Evolutionary conservation across 2,113 vertebrate species (phyloP).

Genomic region (Clinocottus analis): DNA sequence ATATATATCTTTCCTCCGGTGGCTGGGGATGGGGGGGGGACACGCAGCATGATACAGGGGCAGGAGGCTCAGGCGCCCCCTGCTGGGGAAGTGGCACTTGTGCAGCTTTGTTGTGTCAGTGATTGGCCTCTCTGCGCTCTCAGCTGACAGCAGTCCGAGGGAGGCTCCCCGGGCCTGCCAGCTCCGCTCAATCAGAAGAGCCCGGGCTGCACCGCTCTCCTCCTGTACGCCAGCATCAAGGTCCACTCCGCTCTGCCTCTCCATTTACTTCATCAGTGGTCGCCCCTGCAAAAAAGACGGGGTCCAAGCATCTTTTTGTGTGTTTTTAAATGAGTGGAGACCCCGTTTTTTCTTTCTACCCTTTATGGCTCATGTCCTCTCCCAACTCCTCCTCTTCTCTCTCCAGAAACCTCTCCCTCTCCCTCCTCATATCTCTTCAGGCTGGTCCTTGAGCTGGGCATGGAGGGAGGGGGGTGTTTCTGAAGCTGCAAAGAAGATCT

Average conservation of each 20-base stretch:
- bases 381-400: slow-evolving; percentile 5
- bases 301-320: neutral
- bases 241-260: slow-evolving; percentile 49
- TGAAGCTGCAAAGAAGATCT: slow-evolving; percentile 44
- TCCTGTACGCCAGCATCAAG: slow-evolving; percentile 39
- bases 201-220: slow-evolving; percentile 46
- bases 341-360: neutral
- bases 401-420: slow-evolving; percentile 38
- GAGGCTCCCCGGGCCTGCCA: slow-evolving; percentile 86
- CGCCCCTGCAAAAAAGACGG: neutral
- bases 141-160: slow-evolving; percentile 84
- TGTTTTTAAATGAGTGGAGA: neutral
- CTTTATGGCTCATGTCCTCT: slow-evolving; percentile 8
- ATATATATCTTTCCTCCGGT: slow-evolving; percentile 76
- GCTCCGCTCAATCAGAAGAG: slow-evolving; percentile 84
- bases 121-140: slow-evolving; percentile 80
- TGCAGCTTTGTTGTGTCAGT: slow-evolving; percentile 76
- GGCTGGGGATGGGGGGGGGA: neutral
- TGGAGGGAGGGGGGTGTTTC: slow-evolving; percentile 26
- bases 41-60: slow-evolving; percentile 64
- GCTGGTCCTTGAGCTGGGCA: slow-evolving; percentile 65
- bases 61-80: slow-evolving; percentile 82
- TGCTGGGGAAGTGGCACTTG: slow-evolving; percentile 83
- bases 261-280: slow-evolving; percentile 21
- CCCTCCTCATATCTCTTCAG: slow-evolving; percentile 45